Base-by-base conservation (phyloP, 2,113 vertebrate genomes). In the Erythrocercus mccallii region DNA sequence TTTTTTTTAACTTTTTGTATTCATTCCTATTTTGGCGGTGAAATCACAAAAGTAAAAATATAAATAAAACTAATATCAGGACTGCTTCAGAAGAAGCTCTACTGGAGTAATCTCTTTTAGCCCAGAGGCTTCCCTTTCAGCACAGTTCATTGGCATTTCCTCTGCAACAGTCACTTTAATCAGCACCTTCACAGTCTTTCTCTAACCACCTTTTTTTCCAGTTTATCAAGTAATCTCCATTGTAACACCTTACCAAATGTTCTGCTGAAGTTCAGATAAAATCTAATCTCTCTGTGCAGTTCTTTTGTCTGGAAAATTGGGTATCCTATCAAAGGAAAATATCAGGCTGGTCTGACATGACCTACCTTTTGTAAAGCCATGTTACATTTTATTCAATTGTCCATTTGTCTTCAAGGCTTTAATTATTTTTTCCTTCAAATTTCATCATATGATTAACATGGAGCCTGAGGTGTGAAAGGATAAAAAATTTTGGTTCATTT, bases 321-420 rank as follows among this genome's bases (percentile, higher is more conserved):
- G 42, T 95, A 45, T 95, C 64, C 27, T 93, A 94, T 96, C 88
- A 90, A 90, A 87, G 65, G 10, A 10, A 76, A 89, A 86, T 91
- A 94, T 85, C 91, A 37, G 95, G 68, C 88, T 96, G 51, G 22
- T 90, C 88, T 97, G 94, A 96, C 96, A 95, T 93, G 96, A 96
- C 95, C 94, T 92, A 53, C 58, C 64, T 88, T 92, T 68, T 38
- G 27, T 82, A 78, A 94, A 64, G 15, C 80, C 64, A 24, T 70
- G 56, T 78, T 92, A 58, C 80, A 40, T 83, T 93, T 95, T 77
- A 66, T 78, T 92, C 94, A 58, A 40, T 93, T 92, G 85, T 92
- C 72, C 56, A 57, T 66, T 93, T 96, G 74, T 30, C 33, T 54
- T 77, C 17, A 38, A 83, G 44, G 33, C 40, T 51, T 78, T 90